Evolutionary conservation across 2,113 vertebrate genomes (phyloP).

Genomic region (Callorhinus ursinus): DNA sequence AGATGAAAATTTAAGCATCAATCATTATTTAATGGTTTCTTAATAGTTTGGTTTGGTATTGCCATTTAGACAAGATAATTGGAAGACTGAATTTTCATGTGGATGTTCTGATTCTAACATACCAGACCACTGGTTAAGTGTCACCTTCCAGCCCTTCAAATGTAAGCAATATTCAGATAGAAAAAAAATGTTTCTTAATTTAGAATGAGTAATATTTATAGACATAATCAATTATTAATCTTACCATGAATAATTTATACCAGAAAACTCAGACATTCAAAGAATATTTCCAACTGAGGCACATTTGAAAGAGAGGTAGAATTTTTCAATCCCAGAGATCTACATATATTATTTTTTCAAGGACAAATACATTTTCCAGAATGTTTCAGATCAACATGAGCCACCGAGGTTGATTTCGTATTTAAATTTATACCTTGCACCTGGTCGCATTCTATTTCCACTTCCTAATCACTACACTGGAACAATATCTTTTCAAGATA

Average conservation of each 20-base stretch:
- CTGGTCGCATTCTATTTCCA: background rate
- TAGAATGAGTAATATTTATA: slow-evolving; percentile 57
- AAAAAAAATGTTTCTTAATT: slow-evolving; percentile 19
- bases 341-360: slow-evolving; percentile 43
- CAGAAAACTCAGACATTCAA: slow-evolving; percentile 57
- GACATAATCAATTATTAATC: slow-evolving; percentile 62
- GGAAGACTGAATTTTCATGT: background rate
- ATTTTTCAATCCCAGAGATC: slow-evolving; percentile 9
- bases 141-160: background rate
- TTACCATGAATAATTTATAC: slow-evolving; percentile 55
- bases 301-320: slow-evolving; percentile 31
- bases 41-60: background rate
- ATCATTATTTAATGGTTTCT: background rate
- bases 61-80: background rate
- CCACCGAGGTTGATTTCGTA: slow-evolving; percentile 20
- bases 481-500: background rate
- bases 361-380: slow-evolving; percentile 39
- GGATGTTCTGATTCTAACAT: background rate
- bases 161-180: background rate
- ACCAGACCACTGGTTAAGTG: background rate
- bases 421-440: slow-evolving; percentile 63
- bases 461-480: background rate
- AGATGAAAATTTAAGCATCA: background rate
- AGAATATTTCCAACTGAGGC: slow-evolving; percentile 14
- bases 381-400: background rate